Evolutionary conservation across 2,797 vertebrate species (phyloP).

Genomic region (Tapera naevia): DNA sequence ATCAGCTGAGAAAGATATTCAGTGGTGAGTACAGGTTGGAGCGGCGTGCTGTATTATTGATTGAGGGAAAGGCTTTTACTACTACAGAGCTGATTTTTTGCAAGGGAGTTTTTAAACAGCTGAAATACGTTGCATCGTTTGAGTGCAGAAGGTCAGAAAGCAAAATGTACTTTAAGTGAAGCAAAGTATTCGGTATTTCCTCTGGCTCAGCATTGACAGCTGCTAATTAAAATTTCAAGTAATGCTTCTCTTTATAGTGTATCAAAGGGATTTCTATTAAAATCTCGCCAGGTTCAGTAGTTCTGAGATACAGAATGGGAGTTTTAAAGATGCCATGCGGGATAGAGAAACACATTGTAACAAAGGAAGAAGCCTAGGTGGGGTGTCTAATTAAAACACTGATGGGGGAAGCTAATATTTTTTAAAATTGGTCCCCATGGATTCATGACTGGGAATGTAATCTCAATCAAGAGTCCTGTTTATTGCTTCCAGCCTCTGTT

Average conservation of each 20-base stretch:
- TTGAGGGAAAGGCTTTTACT: background rate
- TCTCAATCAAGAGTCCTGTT: background rate
- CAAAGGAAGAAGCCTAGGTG: background rate
- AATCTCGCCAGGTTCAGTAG: slow-evolving; percentile 19
- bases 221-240: slow-evolving; percentile 37
- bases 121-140: background rate
- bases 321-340: background rate
- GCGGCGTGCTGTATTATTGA: background rate
- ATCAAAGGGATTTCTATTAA: slow-evolving; percentile 43
- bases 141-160: background rate
- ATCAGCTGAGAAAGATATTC: background rate
- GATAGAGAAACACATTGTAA: background rate
- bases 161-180: slow-evolving; percentile 27
- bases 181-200: background rate
- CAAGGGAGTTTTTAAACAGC: background rate
- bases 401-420: background rate
- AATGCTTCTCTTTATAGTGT: background rate
- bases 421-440: background rate
- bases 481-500: background rate
- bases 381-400: slow-evolving; percentile 21
- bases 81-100: background rate
- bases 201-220: background rate
- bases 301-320: background rate
- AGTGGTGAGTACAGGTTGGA: background rate
- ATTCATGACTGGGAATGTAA: background rate